Evolutionary conservation across 2,113 vertebrate species (phyloP), one percentile per base, ranked within the genome.

Genomic region (Columba janthina): DNA sequence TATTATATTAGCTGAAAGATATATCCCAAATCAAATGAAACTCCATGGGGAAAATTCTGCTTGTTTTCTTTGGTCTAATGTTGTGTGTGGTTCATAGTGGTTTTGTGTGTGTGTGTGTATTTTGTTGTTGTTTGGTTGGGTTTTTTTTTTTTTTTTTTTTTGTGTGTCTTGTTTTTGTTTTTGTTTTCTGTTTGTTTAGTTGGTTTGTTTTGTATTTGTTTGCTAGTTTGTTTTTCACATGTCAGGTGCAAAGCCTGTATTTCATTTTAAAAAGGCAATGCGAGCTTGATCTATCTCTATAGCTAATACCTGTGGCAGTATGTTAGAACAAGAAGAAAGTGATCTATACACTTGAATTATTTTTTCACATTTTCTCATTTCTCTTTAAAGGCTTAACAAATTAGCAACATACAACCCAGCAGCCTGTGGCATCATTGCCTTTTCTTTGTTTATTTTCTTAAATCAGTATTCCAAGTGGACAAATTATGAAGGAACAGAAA

Each of bases 1-100:
- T 53, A 53, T 89, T 94, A 22, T 74, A 65, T 74, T 71, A 87
- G 86, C 67, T 94, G 77, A 86, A 94, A 91, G 72, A 67, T 77
- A 51, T 61, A 77, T 78, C 57, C 15, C 32, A 71, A 90, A 89
- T 84, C 61, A 93, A 94, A 86, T 74, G 22, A 71, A 86, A 87
- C 21, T 87, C 40, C 29, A 42, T 26, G 12, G 28, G 34, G 15
- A 86, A 92, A 93, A 25, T 84, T 93, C 42, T 95, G 10, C 17
- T 83, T 66, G 2, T 28, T 73, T 90, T 62, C 56, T 77, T 84
- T 70, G 4, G 13, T 76, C 7, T 65, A 44, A 44, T 9, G 14
- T 53, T 53, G 24, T 53, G 24, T 51, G 25, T 44, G 44, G 12
- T 53, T 8, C 44, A 9, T 18, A 17, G 44, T 17, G 16, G 7